These are phyloP conservation scores for Heliconius nattereri DNA, from an alignment of 1,140 invertebrate genomes.

Conservation along the genomic window DNA sequence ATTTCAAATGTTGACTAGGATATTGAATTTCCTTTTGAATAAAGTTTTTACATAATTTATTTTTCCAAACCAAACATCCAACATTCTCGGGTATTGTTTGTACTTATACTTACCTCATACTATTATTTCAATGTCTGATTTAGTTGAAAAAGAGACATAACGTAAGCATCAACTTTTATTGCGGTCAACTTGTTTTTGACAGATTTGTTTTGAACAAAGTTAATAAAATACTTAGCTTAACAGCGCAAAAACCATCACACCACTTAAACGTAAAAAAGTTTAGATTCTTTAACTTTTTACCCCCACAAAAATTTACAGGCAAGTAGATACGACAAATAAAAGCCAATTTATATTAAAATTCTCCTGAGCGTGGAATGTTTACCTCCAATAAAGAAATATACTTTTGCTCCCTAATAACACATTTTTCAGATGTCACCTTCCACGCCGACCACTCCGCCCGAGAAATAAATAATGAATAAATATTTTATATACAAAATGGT, in stretches of 20 bases:
- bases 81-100: no score
- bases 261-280: background rate
- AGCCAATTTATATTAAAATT: background rate
- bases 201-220: no score
- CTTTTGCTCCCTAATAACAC: constrained; percentile 10
- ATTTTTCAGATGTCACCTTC: background rate
- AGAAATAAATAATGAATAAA: background rate
- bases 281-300: background rate
- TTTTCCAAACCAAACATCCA: no score
- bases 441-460: background rate
- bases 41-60: no score
- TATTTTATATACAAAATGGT: background rate
- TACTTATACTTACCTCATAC: no score
- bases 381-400: constrained; percentile 1
- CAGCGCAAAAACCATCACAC: background rate
- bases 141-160: no score
- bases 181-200: no score
- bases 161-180: no score
- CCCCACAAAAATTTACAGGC: background rate
- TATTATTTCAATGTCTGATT: no score
- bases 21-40: no score
- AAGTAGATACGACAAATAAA: background rate
- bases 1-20: no score
- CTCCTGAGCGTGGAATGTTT: background rate
- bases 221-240: no score